Base-by-base conservation (phyloP, 1,140 invertebrate genomes). In the Lasioglossum albipes region DNA sequence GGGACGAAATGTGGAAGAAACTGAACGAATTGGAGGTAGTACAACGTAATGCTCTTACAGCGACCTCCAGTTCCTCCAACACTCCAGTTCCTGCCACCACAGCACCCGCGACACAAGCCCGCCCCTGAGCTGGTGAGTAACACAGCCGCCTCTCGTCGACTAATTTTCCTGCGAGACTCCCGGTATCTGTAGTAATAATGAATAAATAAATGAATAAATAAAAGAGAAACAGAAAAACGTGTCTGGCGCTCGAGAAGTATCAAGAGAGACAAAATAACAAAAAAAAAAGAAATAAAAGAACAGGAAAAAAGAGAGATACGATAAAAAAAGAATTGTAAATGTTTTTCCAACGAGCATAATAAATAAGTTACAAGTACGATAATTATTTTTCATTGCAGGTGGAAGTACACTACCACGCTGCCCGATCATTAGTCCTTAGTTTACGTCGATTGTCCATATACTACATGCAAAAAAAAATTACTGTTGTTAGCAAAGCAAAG, bases 1-100 rank as follows among this genome's bases (percentile, higher is more conserved):
- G 97, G 90, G 98, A 98, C 91, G 97, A 99, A 94, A 93, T 99
- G 91, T 99, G 98, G 98, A 98, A 98, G 94, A 97, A 95, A 94
- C 94, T 99, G 92, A 96, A 95, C 87, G 97, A 97, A 94, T 94
- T 98, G 94, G 97, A 97, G 94, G 92, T 96, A 88, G 95, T 94
- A 91, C 93, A 90, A 90, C 91, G 92, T 85, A 91, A 89, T 80
- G 61, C 86, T 84, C 81, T 91, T 75, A 89, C 88, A 89, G 87
- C 84, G 87, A 79, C 86, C 80, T 85, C 86, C 82, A 93, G 92
- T 88, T 78, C 86, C 79, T 85, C 85, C 82, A 93, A 93, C 88
- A 90, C 87, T 91, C 85, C 92, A 91, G 92, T 93, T 93, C 89
- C 91, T 92, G 89, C 90, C 88, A 90, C 90, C 75, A 89, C 89